Evolutionary conservation across 2,797 vertebrate genomes (phyloP), one percentile per base, ranked within the genome.

Genomic region (Parauchenoglanis ngamensis): DNA sequence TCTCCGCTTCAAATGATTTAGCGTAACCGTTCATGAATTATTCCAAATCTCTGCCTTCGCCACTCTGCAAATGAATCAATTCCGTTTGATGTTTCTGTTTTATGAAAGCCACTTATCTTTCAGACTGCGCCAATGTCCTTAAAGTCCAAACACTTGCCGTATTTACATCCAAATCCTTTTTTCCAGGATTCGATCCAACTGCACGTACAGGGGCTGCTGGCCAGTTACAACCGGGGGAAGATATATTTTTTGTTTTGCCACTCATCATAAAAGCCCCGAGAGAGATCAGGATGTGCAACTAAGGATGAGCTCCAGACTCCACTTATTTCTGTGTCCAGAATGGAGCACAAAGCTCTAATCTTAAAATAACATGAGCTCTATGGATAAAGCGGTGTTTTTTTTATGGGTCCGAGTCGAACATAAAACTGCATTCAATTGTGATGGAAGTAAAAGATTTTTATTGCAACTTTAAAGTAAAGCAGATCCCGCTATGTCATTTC

Each of bases 151-250:
- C 76, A 87, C 87, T 88, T 83, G 85, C 89, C 75, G 72, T 91
- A 90, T 93, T 93, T 92, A 93, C 85, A 81, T 93, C 89, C 87
- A 84, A 84, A 91, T 89, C 87, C 85, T 90, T 91, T 83, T 92
- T 91, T 93, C 90, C 92, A 89, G 90, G 89, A 91, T 90, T 87
- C 57, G 77, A 86, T 92, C 90, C 91, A 91, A 91, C 88, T 89
- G 10, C 84, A 80, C 40, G 57, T 87, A 88, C 84, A 85, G 78
- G 68, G 81, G 82, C 44, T 57, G 54, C 54, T 84, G 67, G 83
- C 31, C 72, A 87, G 85, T 88, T 65, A 85, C 87, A 83, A 73
- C 35, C 23, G 56, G 73, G 82, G 83, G 63, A 85, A 89, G 90
- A 88, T 85, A 86, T 92, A 86, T 87, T 87, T 91, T 91, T 88